A percentile compares a stretch with the other conserved stretches of the same genome.
phyloP scores from a whole-genome alignment of 2,797 vertebrate genomes.

The Nyctalus aviator region DNA sequence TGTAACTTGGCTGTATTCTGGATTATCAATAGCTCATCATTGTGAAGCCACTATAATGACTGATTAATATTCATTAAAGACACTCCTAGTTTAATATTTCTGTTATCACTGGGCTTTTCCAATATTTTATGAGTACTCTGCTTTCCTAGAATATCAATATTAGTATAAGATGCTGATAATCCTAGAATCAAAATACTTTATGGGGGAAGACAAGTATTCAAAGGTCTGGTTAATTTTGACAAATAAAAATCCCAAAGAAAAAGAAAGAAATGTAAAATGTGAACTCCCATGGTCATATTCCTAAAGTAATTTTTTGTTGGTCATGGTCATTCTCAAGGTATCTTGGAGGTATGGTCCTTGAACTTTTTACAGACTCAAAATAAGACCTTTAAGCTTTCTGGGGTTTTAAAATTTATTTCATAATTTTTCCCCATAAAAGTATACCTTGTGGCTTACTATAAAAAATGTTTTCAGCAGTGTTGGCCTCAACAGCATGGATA shows the following conservation, averaged over 20 bases:
- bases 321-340: not conserved
- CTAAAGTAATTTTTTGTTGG: not conserved
- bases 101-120: not conserved
- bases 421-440: not conserved
- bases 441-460: not conserved
- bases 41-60: not conserved
- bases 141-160: slow-evolving; percentile 18
- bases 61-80: not conserved
- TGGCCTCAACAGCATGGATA: slow-evolving; percentile 43
- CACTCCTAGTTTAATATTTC: slow-evolving; percentile 12
- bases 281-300: not conserved
- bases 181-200: slow-evolving; percentile 12
- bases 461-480: slow-evolving; percentile 46
- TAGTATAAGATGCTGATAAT: not conserved
- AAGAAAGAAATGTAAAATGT: not conserved
- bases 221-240: not conserved
- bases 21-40: not conserved
- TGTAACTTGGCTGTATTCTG: not conserved
- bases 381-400: not conserved
- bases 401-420: not conserved
- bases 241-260: not conserved
- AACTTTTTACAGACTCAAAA: not conserved
- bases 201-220: not conserved
- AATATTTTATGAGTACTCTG: not conserved
- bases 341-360: not conserved